Percentiles rank a stretch among this genome's conserved stretches.
phyloP scores from a whole-genome alignment of 2,797 vertebrate genomes.

The Thripadectes ignobilis region DNA sequence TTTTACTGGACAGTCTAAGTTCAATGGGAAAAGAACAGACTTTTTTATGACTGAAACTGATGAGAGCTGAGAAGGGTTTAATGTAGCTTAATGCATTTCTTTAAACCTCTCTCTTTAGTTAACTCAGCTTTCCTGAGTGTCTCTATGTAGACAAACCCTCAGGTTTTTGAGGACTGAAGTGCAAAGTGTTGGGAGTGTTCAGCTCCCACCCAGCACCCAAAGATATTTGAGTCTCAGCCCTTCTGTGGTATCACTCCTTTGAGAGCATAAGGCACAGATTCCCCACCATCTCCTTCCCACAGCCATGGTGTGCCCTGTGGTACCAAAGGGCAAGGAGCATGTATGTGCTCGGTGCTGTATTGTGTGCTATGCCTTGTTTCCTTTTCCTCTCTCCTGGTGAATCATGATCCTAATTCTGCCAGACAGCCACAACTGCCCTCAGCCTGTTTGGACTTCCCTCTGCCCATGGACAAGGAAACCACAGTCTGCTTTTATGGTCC shows the following conservation, averaged over 20 bases:
- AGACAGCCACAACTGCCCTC: background rate
- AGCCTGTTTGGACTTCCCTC: background rate
- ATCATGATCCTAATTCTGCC: background rate
- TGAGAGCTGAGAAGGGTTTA: background rate
- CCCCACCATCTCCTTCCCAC: background rate
- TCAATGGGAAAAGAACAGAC: background rate
- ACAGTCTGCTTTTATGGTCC: background rate
- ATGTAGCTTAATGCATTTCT: background rate
- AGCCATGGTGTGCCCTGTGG: accelerated
- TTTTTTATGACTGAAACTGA: background rate
- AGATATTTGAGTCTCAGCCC: background rate
- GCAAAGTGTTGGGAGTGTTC: accelerated
- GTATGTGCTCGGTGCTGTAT: accelerated
- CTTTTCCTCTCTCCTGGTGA: background rate
- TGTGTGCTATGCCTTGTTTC: background rate
- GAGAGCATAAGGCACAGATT: background rate
- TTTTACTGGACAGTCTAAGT: background rate
- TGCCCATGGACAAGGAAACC: background rate
- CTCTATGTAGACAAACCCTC: background rate
- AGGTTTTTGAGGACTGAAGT: background rate
- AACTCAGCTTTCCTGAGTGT: background rate
- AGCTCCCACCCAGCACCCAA: background rate
- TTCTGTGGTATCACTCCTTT: background rate
- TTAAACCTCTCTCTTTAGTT: background rate
- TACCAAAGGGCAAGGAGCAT: background rate